Conservation (phyloP, 2,113 vertebrate genomes). For the Octodon degus region DNA sequence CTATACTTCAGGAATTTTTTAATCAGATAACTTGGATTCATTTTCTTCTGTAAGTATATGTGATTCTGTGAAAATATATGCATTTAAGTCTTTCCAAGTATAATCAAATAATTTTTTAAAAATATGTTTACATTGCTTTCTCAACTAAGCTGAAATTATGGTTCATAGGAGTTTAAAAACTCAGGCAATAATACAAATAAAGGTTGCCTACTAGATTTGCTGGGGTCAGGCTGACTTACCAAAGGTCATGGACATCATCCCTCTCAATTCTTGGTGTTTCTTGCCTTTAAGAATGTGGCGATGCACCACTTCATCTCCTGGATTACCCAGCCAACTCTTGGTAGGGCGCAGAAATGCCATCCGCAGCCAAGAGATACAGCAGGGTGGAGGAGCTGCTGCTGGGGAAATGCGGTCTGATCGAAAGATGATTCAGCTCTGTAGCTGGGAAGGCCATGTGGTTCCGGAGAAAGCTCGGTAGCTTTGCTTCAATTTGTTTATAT, state of each 20-base stretch:
- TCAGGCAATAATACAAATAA: conserved; percentile 42
- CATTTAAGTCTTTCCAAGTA: not conserved
- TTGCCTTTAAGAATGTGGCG: conserved; percentile 30
- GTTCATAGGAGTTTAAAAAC: conserved; percentile 21
- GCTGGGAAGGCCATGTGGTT: not conserved
- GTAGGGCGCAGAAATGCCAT: conserved; percentile 43
- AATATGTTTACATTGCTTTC: conserved; percentile 10
- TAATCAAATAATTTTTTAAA: not conserved
- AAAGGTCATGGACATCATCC: not conserved
- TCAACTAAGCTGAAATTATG: not conserved
- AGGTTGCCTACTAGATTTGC: not conserved
- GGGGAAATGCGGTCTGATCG: conserved; percentile 49
- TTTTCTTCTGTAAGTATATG: not conserved
- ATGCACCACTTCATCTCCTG: conserved; percentile 8
- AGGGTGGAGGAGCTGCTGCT: conserved; percentile 62
- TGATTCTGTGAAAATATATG: not conserved
- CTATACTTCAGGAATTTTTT: not conserved
- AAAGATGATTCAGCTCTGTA: conserved; percentile 47
- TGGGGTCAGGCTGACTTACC: not conserved
- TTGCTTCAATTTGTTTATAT: conserved; percentile 25
- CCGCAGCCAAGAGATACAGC: conserved; percentile 47
- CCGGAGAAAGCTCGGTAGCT: not conserved
- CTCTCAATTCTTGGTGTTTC: not conserved
- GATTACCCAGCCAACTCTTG: conserved; percentile 52
- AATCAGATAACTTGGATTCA: not conserved